Percentiles rank a stretch among this genome's conserved stretches.
Conservation (phyloP, 1,140 invertebrate species). For the Coenobita brevimanus region DNA sequence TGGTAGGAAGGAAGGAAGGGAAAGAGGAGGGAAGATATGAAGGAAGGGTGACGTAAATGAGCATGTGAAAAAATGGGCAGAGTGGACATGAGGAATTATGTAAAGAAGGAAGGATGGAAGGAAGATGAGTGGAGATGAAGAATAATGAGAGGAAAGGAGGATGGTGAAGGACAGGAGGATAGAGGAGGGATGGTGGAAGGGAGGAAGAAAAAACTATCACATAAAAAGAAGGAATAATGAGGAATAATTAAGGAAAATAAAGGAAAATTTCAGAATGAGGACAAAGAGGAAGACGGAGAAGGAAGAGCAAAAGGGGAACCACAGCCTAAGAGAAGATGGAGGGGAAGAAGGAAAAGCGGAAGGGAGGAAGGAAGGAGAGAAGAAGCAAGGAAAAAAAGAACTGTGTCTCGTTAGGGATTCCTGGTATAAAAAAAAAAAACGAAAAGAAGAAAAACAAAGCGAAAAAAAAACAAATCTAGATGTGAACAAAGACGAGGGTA, state of each 20-base stretch:
- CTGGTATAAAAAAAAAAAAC: no score
- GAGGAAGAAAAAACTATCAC: background rate
- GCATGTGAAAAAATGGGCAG: background rate
- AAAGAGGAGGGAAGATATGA: no score
- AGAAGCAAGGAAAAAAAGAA: no score
- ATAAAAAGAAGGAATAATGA: background rate
- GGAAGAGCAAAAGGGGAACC: background rate
- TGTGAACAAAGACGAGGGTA: no score
- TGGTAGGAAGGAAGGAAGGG: no score
- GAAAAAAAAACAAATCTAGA: no score
- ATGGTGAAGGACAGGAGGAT: background rate
- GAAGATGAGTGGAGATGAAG: background rate
- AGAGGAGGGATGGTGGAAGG: background rate
- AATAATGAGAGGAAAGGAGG: background rate
- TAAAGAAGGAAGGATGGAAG: background rate
- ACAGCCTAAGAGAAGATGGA: background rate
- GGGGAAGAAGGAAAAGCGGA: background rate
- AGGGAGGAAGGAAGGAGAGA: background rate
- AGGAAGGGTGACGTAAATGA: no score
- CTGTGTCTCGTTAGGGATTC: no score
- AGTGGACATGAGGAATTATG: background rate
- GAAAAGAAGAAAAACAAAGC: background rate
- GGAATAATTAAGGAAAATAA: no score
- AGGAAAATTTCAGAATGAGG: background rate
- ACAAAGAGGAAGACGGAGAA: background rate